Percentiles rank a stretch among this genome's conserved stretches.
These are phyloP conservation scores for Morbakka virulenta DNA, from an alignment of 30 jellyfish, hydroid and myxozoan genomes.

Conservation along the genomic window DNA sequence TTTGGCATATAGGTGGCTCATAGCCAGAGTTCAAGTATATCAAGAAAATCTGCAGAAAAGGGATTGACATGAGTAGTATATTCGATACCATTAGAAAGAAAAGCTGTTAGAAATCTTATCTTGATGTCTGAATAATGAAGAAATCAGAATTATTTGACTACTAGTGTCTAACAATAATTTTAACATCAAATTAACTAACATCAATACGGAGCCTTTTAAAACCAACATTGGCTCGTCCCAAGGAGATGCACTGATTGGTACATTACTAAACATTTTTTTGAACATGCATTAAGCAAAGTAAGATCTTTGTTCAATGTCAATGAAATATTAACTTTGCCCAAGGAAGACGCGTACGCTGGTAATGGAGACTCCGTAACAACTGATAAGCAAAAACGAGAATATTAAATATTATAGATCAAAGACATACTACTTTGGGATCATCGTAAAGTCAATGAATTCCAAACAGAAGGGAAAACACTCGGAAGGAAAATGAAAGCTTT, in stretches of 20 bases:
- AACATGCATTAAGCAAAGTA: conserved; percentile 24
- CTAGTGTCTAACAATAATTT: conserved; percentile 15
- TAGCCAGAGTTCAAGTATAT: conserved; percentile 40
- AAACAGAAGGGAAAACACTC: too few relatives aligned
- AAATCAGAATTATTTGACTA: conserved; percentile 42
- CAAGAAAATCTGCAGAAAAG: conserved; percentile 29
- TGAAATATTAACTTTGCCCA: conserved; percentile 32
- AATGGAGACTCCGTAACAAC: conserved; percentile 42
- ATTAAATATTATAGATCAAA: too few relatives aligned
- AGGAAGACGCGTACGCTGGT: conserved; percentile 39
- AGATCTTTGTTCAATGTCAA: conserved; percentile 20
- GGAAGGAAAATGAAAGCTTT: too few relatives aligned
- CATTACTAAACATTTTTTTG: conserved; percentile 41
- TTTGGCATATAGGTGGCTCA: conserved; percentile 55
- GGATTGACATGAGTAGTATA: conserved; percentile 30
- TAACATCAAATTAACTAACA: conserved; percentile 10
- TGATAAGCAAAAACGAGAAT: conserved; percentile 14
- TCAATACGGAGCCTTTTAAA: conserved; percentile 27
- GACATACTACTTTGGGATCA: too few relatives aligned
- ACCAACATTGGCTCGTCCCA: conserved; percentile 48
- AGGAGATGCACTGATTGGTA: conserved; percentile 48
- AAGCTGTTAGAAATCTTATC: conserved; percentile 12
- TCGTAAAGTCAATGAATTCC: too few relatives aligned
- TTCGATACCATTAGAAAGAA: conserved; percentile 25
- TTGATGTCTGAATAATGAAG: conserved; percentile 3